A percentile compares a stretch with the other conserved stretches of the same genome.
These are phyloP conservation scores for Indicator maculatus DNA, from an alignment of 2,113 vertebrate species.

Conservation along the genomic window DNA sequence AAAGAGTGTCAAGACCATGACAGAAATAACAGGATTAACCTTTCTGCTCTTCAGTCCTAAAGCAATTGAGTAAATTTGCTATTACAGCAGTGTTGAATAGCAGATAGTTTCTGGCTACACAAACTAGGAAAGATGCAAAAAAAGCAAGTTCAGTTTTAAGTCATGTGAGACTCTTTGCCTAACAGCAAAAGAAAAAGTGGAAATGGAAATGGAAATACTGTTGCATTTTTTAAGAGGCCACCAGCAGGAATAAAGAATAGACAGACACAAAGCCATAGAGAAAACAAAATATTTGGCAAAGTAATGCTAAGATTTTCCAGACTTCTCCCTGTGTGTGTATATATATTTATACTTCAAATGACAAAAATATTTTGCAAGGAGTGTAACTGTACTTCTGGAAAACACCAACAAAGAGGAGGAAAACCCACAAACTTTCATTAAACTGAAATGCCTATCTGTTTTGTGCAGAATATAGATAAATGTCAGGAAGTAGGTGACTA, in stretches of 20 bases:
- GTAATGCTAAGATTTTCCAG: conserved; percentile 44
- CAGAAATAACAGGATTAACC: neutral
- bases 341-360: neutral
- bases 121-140: neutral
- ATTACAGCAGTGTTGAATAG: neutral
- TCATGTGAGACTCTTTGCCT: neutral
- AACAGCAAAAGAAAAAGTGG: neutral
- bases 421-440: conserved; percentile 37
- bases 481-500: conserved; percentile 60
- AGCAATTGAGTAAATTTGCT: neutral
- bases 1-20: neutral
- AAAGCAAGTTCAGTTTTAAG: neutral
- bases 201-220: neutral
- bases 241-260: neutral
- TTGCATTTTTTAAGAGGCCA: neutral
- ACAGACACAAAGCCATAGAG: neutral
- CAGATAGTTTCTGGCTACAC: neutral
- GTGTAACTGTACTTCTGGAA: conserved; percentile 18
- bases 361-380: neutral
- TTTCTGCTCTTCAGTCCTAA: neutral
- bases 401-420: conserved; percentile 36
- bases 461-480: conserved; percentile 16
- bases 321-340: neutral
- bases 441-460: neutral
- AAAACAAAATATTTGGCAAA: neutral